Conservation (phyloP, 2,797 vertebrate species). For the Syngnathus acus region DNA sequence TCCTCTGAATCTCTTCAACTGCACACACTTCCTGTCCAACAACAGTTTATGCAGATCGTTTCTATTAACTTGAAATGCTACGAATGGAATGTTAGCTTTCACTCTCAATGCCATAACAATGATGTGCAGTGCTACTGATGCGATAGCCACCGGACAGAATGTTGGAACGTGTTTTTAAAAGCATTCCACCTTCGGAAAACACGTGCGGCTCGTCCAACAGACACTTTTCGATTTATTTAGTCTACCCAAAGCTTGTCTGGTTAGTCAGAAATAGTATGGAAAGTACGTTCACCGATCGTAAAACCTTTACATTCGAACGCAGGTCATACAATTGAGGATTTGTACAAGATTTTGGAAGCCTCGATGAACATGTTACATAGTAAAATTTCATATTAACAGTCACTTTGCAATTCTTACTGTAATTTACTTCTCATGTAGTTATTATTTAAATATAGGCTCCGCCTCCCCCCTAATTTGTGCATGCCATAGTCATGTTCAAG, state of each 20-base stretch:
- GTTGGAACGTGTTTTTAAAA: constrained; percentile 28
- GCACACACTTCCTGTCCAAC: constrained; percentile 11
- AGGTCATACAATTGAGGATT: background rate
- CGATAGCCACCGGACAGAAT: constrained; percentile 25
- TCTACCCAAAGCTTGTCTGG: constrained; percentile 8
- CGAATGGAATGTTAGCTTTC: constrained; percentile 31
- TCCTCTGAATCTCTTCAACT: constrained; percentile 1
- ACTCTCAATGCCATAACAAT: constrained; percentile 19
- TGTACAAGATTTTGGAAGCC: too few relatives aligned
- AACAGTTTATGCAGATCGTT: background rate
- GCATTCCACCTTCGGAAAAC: constrained; percentile 13
- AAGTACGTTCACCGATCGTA: background rate
- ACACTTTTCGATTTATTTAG: constrained; percentile 30
- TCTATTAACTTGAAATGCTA: constrained; percentile 12
- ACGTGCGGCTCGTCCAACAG: constrained; percentile 15
- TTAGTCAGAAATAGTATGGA: background rate
- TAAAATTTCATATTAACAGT: constrained; percentile 1
- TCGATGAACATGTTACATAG: too few relatives aligned
- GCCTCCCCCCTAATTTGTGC: constrained; percentile 13
- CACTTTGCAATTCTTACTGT: background rate
- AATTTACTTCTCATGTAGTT: constrained; percentile 6
- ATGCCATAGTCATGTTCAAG: constrained; percentile 24
- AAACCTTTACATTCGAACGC: background rate
- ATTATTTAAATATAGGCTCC: background rate
- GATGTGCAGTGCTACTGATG: constrained; percentile 11